Evolutionary conservation across 2,797 vertebrate species (phyloP).

Genomic region (Argentina silus): DNA sequence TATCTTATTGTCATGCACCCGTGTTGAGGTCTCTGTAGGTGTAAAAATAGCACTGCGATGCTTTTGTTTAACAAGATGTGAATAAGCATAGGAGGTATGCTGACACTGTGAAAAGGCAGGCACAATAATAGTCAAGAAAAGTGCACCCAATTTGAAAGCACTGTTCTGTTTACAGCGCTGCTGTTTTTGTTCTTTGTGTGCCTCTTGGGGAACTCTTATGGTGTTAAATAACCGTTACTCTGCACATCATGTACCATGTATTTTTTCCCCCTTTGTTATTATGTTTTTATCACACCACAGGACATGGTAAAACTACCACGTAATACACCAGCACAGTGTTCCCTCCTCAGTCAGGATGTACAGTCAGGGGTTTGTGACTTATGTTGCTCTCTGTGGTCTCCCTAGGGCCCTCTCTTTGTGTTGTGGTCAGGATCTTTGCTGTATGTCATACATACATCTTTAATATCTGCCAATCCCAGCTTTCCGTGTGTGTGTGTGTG

Average conservation of each 20-base stretch:
- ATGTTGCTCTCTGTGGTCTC: slow-evolving; percentile 9
- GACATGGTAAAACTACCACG: too few relatives aligned
- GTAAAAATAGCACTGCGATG: slow-evolving; percentile 52
- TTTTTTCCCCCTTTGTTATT: too few relatives aligned
- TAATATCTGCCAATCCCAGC: slow-evolving; percentile 6
- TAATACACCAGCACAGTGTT: not conserved
- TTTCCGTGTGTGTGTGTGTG: not conserved
- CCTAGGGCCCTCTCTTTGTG: slow-evolving; percentile 20
- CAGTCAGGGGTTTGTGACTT: slow-evolving; percentile 22
- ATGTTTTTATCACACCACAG: too few relatives aligned
- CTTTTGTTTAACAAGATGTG: slow-evolving; percentile 33
- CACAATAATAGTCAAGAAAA: not conserved
- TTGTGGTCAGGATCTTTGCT: slow-evolving; percentile 8
- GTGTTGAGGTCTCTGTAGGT: slow-evolving; percentile 34
- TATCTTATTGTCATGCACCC: slow-evolving; percentile 21
- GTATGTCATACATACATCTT: slow-evolving; percentile 43
- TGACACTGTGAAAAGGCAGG: slow-evolving; percentile 10
- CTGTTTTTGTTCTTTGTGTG: not conserved
- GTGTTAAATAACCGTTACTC: too few relatives aligned
- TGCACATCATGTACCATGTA: not conserved
- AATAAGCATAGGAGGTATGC: slow-evolving; percentile 5
- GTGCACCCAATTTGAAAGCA: not conserved
- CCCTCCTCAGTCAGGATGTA: too few relatives aligned
- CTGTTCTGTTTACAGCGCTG: not conserved
- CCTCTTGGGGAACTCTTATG: too few relatives aligned